A percentile compares a stretch with the other conserved stretches of the same genome.
These are phyloP conservation scores for Tetragonula clypearis DNA, from an alignment of 1,140 invertebrate species.

Conservation along the genomic window DNA sequence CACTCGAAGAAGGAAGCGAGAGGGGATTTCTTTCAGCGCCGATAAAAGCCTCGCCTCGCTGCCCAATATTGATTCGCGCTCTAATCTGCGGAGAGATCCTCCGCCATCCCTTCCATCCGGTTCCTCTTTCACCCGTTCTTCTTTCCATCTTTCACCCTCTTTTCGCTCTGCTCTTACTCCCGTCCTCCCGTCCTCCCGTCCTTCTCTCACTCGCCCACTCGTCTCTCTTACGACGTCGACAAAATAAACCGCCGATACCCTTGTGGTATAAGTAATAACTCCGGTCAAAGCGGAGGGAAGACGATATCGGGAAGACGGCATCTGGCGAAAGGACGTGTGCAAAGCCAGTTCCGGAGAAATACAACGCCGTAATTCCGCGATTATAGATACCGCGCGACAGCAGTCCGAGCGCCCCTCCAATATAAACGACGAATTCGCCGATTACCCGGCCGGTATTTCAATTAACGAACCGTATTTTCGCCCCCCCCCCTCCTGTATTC, in stretches of 20 bases:
- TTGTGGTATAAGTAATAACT: conserved; percentile 68
- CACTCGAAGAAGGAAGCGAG: conserved; percentile 65
- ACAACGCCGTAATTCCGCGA: conserved; percentile 39
- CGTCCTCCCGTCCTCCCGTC: not conserved
- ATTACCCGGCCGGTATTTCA: conserved; percentile 47
- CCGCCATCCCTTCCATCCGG: conserved; percentile 14
- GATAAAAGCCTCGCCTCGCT: conserved; percentile 81
- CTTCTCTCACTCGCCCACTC: conserved; percentile 41
- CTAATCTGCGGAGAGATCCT: conserved; percentile 78
- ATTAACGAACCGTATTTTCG: conserved; percentile 39
- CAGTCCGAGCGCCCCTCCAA: conserved; percentile 5
- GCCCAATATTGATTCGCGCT: conserved; percentile 82
- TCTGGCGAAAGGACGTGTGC: conserved; percentile 62
- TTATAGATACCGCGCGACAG: conserved; percentile 38
- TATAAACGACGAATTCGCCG: conserved; percentile 17
- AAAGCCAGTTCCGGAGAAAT: conserved; percentile 42
- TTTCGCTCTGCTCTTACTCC: not conserved
- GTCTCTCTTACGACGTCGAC: conserved; percentile 60
- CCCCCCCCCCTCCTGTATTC: conserved; percentile 1
- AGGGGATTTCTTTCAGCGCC: conserved; percentile 74
- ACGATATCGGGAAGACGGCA: conserved; percentile 62
- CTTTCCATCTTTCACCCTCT: not conserved
- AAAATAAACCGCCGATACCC: conserved; percentile 66
- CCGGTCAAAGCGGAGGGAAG: conserved; percentile 42
- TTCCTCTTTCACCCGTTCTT: conserved; percentile 6